Base-by-base conservation (phyloP, 2,113 vertebrate species). In the Archilochus colubris region DNA sequence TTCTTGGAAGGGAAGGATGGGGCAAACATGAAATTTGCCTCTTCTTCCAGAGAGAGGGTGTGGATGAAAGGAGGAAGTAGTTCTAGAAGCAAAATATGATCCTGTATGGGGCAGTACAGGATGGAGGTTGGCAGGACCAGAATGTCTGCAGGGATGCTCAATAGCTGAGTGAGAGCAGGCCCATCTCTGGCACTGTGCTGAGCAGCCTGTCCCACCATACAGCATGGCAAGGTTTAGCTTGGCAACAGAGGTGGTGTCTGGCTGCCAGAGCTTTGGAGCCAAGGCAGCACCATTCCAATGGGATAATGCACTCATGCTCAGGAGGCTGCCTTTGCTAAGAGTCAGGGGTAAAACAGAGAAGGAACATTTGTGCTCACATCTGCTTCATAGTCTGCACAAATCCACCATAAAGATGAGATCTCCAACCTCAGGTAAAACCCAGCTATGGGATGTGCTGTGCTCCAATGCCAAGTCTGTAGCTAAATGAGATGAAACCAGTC, bases 211-310 rank as follows among this genome's bases (percentile, higher is more conserved):
- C 89, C 91, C 78, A 46, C 58, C 81, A 62, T 28, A 80, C 67
- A 76, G 93, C 87, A 94, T 85, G 84, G 93, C 86, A 95, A 82
- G 77, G 70, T 80, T 94, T 92, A 79, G 62, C 87, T 94, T 91
- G 94, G 95, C 93, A 96, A 27, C 66, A 89, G 70, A 66, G 75
- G 18, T 69, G 77, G 20, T 3, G 3, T 66, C 74, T 91, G 81
- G 51, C 84, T 89, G 83, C 83, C 86, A 88, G 91, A 93, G 67
- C 82, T 78, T 66, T 62, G 28, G 78, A 94, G 74, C 80, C 54
- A 82, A 94, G 86, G 62, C 87, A 93, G 44, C 40, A 68, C 40
- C 1, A 0, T 86, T 93, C 83, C 89, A 79, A 22, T 23, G 67
- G 91, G 54, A 86, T 82, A 83, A 91, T 58, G 61, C 83, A 76